Percentiles rank a stretch among this genome's conserved stretches.
Conservation (phyloP, 2,888 invertebrate genomes). For the Andrena flavipes region DNA sequence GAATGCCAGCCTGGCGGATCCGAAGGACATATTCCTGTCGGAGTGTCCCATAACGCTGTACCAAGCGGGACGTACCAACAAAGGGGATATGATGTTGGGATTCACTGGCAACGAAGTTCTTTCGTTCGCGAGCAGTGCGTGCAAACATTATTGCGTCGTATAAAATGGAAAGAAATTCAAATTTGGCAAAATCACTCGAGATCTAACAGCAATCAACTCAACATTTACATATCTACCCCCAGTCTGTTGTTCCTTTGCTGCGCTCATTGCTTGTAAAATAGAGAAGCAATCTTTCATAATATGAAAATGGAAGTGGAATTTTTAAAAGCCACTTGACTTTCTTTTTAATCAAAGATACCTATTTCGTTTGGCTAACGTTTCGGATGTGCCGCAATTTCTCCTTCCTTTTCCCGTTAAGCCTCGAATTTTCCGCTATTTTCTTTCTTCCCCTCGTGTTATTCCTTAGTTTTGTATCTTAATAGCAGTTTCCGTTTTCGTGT, state of each 20-base stretch:
- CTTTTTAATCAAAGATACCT: not conserved
- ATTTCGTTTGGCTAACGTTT: not conserved
- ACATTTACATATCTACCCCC: no score
- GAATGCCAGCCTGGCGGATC: not conserved
- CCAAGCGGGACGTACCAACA: slow-evolving; percentile 84
- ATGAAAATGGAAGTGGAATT: no score
- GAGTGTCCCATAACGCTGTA: slow-evolving; percentile 84
- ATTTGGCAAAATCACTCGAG: no score
- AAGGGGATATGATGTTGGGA: slow-evolving; percentile 86
- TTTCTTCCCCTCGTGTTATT: no score
- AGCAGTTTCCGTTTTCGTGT: no score
- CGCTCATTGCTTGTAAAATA: not conserved
- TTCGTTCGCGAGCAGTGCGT: not conserved
- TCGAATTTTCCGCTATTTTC: no score
- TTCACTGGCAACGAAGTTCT: slow-evolving; percentile 84
- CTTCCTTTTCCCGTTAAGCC: no score
- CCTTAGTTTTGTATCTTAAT: no score
- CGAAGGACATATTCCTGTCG: slow-evolving; percentile 84
- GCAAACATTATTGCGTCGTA: not conserved
- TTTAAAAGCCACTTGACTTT: no score
- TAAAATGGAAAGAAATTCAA: no score
- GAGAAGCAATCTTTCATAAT: no score
- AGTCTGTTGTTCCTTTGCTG: not conserved
- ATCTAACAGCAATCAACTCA: no score
- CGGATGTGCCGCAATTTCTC: not conserved